Evolutionary conservation across 2,797 vertebrate genomes (phyloP), one percentile per base, ranked within the genome.

Genomic region (Lacerta bilineata): DNA sequence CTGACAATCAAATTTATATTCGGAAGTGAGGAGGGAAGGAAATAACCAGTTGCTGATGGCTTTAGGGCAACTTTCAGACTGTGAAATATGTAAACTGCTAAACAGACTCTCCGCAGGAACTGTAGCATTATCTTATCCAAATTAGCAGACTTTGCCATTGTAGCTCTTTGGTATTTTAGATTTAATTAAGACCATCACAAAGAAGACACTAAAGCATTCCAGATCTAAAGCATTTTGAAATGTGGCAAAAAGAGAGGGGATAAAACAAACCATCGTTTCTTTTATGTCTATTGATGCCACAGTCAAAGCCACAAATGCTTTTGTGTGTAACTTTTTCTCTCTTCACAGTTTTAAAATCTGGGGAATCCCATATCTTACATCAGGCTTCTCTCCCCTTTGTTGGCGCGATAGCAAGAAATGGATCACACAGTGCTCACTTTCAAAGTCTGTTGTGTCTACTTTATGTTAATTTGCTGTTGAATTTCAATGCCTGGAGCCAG

Each of bases 131-230:
- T 64, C 18, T 64, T 81, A 5, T 18, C 39, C 27, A 59, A 84
- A 88, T 84, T 39, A 61, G 61, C 46, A 33, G 18, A 39, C 17
- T 83, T 88, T 84, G 7, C 66, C 64, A 59, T n/a, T 23, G 50
- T 64, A 59, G 27, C 36, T 43, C 81, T 84, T 79, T 84, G 66
- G 76, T 79, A 39, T 72, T 84, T 88, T n/a, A 84, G 36, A 84
- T 84, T 88, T 84, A 87, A 87, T 87, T 87, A 87, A 87, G 79
- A 75, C 79, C 55, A n/a, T 43, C 50, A 72, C 43, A 33, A 80
- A n/a, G 39, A 59, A 86, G 61, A 3, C 61, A 29, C n/a, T 72
- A 80, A 77, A 79, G 75, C 41, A 4, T 59, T 78, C 33, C 75
- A 84, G 66, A 84, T 88, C 43, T 79, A 84, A 80, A 72, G 27